Evolutionary conservation across 1,140 invertebrate species (phyloP).

Genomic region (Scaptomyza pallida): DNA sequence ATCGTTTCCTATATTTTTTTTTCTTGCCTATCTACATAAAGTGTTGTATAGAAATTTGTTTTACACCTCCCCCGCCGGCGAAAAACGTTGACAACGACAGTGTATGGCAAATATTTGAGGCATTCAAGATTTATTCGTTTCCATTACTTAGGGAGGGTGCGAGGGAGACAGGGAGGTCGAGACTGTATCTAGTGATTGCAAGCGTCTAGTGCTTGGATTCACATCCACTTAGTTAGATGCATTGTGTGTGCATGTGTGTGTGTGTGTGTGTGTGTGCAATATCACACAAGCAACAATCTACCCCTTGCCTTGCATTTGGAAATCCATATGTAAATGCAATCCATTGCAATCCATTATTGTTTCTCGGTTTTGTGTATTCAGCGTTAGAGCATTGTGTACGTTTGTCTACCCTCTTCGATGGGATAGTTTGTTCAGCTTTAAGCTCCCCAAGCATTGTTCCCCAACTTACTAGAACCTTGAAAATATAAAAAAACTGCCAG

Average conservation of each 20-base stretch:
- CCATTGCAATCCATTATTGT: constrained; percentile 54
- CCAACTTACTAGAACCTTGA: background rate
- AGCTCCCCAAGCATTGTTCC: background rate
- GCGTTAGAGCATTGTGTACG: constrained; percentile 7
- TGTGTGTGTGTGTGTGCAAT: constrained; percentile 27
- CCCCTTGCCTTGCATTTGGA: background rate
- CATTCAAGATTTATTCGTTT: constrained; percentile 68
- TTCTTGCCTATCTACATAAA: constrained; percentile 16
- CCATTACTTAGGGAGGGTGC: constrained; percentile 25
- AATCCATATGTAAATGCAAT: constrained; percentile 52
- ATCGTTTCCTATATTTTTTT: no score
- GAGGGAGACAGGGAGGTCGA: background rate
- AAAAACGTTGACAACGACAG: constrained; percentile 1
- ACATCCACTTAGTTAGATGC: constrained; percentile 31
- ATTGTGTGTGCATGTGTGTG: constrained; percentile 21
- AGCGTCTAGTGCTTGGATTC: constrained; percentile 11
- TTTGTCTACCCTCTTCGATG: constrained; percentile 23
- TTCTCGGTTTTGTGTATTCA: constrained; percentile 33
- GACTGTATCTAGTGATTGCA: constrained; percentile 27
- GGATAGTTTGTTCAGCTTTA: constrained; percentile 45
- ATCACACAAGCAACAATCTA: background rate
- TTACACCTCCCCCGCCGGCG: background rate
- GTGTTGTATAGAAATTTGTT: constrained; percentile 49
- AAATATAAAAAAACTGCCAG: background rate
- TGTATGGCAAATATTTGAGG: constrained; percentile 56